These are phyloP conservation scores for Lysandra bellargus DNA, from an alignment of 2,888 invertebrate genomes.

Conservation along the genomic window DNA sequence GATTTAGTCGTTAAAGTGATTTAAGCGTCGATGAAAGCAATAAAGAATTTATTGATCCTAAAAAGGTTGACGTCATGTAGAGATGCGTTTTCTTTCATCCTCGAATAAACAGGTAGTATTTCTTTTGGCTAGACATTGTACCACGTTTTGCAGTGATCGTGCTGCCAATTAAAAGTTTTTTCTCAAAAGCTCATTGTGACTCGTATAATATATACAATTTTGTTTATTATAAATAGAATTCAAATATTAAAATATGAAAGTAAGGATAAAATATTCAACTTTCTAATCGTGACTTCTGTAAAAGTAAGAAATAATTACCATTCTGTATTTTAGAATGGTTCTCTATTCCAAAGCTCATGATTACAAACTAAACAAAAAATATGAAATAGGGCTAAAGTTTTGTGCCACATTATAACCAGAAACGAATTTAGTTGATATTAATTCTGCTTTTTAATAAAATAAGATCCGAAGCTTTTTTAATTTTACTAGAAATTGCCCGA, in stretches of 20 bases:
- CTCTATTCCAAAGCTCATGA: no score
- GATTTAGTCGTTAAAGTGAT: neutral
- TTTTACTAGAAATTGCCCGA: no score
- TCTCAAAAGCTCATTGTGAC: neutral
- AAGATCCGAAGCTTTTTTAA: no score
- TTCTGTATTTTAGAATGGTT: neutral
- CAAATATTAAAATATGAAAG: neutral
- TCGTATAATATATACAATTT: neutral
- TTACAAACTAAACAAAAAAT: no score
- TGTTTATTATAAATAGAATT: neutral
- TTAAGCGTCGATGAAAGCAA: neutral
- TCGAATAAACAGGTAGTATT: neutral
- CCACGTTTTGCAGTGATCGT: neutral
- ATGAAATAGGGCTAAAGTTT: no score
- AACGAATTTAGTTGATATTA: no score
- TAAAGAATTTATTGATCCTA: neutral
- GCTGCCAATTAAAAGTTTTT: slow-evolving; percentile 7
- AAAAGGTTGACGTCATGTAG: neutral
- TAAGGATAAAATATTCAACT: neutral
- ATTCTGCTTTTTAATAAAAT: no score
- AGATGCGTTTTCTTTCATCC: neutral
- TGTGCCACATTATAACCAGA: no score
- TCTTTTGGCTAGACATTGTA: neutral
- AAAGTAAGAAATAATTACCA: neutral
- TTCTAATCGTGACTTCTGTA: neutral